Percentiles rank a stretch among this genome's conserved stretches.
Conservation (phyloP, 2,797 vertebrate genomes). For the Mycteria americana region DNA sequence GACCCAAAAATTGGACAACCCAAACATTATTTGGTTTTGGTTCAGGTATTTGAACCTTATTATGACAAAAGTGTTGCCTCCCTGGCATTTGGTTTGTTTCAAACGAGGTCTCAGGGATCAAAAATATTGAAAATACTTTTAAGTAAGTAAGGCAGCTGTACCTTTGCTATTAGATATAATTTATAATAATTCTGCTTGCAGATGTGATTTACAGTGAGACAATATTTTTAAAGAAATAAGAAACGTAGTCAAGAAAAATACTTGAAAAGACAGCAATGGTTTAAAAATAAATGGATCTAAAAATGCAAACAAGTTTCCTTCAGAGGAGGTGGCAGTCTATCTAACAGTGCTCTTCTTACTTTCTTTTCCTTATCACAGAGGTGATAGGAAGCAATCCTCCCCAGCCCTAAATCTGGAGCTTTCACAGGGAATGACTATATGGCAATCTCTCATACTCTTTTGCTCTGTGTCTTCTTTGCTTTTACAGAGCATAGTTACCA, state of each 20-base stretch:
- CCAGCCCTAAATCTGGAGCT: background rate
- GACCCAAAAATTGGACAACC: background rate
- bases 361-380: background rate
- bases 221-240: background rate
- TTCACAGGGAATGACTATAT: background rate
- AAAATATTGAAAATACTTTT: background rate
- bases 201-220: background rate
- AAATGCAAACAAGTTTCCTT: background rate
- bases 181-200: background rate
- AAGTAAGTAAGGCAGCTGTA: background rate
- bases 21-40: conserved; percentile 14
- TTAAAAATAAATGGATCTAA: background rate
- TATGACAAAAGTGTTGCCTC: background rate
- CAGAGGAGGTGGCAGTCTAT: background rate
- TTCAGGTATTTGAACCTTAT: background rate
- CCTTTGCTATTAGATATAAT: background rate
- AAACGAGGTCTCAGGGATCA: background rate
- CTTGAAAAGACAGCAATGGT: background rate
- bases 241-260: background rate
- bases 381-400: background rate
- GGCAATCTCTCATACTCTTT: background rate
- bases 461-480: background rate
- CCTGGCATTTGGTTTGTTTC: background rate
- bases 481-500: conserved; percentile 21
- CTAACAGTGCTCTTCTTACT: background rate